phyloP scores from a whole-genome alignment of 2,113 vertebrate species.

The Progne subis region DNA sequence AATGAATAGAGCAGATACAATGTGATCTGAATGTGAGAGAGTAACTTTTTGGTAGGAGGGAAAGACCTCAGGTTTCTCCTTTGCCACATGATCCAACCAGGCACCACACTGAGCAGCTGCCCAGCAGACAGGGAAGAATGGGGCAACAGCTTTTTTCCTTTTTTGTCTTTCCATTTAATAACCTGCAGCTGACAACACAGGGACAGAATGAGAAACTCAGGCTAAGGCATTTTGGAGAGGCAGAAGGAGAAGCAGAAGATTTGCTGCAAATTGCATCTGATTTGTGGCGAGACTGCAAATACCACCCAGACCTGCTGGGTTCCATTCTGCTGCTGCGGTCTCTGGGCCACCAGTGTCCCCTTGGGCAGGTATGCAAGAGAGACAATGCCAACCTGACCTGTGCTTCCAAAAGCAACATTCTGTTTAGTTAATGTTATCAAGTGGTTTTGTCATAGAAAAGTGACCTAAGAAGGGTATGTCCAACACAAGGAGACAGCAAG shows the following conservation, averaged over 20 bases:
- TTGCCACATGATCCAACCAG: fast-evolving
- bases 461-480: not conserved
- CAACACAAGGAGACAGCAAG: not conserved
- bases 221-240: not conserved
- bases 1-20: not conserved
- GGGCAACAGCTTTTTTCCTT: not conserved
- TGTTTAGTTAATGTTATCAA: not conserved
- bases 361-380: fast-evolving
- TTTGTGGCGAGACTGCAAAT: not conserved
- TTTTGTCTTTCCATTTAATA: not conserved
- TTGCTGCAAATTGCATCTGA: not conserved
- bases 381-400: not conserved
- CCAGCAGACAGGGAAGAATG: not conserved
- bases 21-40: not conserved
- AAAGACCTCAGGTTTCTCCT: not conserved
- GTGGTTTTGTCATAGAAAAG: not conserved
- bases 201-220: not conserved
- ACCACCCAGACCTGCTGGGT: not conserved
- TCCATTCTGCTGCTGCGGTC: not conserved
- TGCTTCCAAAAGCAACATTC: not conserved
- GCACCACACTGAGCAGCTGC: not conserved
- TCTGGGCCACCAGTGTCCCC: not conserved
- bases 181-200: not conserved
- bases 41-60: not conserved
- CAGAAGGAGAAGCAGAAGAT: not conserved